Conservation (phyloP, 2,113 vertebrate genomes). For the Proteles cristata region DNA sequence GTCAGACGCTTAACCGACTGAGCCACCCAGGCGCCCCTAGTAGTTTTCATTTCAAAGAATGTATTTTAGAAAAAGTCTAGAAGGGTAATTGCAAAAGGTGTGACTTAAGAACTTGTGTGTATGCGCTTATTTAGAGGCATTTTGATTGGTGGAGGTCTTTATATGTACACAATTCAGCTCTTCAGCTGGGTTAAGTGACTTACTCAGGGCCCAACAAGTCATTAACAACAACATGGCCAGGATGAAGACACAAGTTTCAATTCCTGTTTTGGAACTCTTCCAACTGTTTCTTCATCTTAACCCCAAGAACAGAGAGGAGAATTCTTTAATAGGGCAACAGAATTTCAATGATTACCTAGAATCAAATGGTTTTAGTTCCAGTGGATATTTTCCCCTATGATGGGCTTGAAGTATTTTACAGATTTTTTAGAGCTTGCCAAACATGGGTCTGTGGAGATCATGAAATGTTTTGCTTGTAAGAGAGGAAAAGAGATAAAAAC, state of each 20-base stretch:
- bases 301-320: slow-evolving; percentile 2
- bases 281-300: slow-evolving; percentile 4
- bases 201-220: neutral
- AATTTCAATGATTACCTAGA: slow-evolving; percentile 42
- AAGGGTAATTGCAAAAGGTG: neutral
- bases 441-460: slow-evolving; percentile 61
- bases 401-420: slow-evolving; percentile 63
- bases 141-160: neutral
- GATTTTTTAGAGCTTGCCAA: slow-evolving; percentile 57
- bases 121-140: neutral
- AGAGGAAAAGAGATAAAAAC: slow-evolving; percentile 69
- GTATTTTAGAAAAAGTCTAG: slow-evolving; percentile 21
- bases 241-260: neutral
- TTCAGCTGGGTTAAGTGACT: neutral
- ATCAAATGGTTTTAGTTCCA: slow-evolving; percentile 44
- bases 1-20: too few species aligned
- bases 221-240: neutral
- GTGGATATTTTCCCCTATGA: neutral
- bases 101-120: neutral
- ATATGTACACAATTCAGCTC: neutral
- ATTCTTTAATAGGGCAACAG: neutral
- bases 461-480: slow-evolving; percentile 55
- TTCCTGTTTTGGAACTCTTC: neutral
- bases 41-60: neutral
- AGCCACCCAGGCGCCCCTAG: too few species aligned